Percentiles rank a stretch among this genome's conserved stretches.
Evolutionary conservation across 2,888 invertebrate genomes (phyloP).

Genomic region (Xestobium rufovillosum): DNA sequence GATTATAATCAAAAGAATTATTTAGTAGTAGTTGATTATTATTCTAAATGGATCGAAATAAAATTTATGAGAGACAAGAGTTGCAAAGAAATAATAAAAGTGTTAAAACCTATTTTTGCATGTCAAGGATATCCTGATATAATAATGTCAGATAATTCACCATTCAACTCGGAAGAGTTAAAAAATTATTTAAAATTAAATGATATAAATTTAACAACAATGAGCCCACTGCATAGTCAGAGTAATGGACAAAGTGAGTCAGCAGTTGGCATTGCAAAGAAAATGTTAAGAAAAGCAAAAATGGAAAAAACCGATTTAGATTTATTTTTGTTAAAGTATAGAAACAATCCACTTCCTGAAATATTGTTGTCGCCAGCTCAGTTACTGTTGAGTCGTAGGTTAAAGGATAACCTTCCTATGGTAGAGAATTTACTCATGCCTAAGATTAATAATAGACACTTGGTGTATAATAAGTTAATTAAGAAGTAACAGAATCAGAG

Average conservation of each 20-base stretch:
- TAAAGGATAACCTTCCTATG: conserved; percentile 19
- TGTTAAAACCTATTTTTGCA: conserved; percentile 21
- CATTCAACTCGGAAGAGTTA: conserved; percentile 20
- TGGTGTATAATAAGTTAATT: too few relatives aligned
- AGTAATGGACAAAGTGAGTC: conserved; percentile 18
- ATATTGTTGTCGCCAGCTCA: conserved; percentile 16
- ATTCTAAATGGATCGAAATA: conserved; percentile 25
- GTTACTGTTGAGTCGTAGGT: conserved; percentile 16
- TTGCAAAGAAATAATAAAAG: conserved; percentile 14
- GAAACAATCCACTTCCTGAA: conserved; percentile 18
- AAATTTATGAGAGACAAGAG: conserved; percentile 13
- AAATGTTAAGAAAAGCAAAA: conserved; percentile 5
- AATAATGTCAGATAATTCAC: conserved; percentile 23
- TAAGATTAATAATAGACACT: conserved; percentile 7
- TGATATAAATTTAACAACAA: conserved; percentile 19
- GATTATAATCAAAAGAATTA: conserved; percentile 15
- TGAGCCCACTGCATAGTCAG: conserved; percentile 20
- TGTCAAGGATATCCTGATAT: conserved; percentile 21
- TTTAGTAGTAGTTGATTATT: conserved; percentile 26
- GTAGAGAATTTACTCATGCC: conserved; percentile 8
- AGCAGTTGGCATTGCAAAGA: conserved; percentile 6
- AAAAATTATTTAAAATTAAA: conserved; percentile 19
- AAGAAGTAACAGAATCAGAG: too few relatives aligned
- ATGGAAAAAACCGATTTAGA: too few relatives aligned
- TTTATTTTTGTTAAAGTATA: conserved; percentile 20